Evolutionary conservation across 2,888 invertebrate species (phyloP), one percentile per base, ranked within the genome.

Genomic region (Xestia rhomboidea): DNA sequence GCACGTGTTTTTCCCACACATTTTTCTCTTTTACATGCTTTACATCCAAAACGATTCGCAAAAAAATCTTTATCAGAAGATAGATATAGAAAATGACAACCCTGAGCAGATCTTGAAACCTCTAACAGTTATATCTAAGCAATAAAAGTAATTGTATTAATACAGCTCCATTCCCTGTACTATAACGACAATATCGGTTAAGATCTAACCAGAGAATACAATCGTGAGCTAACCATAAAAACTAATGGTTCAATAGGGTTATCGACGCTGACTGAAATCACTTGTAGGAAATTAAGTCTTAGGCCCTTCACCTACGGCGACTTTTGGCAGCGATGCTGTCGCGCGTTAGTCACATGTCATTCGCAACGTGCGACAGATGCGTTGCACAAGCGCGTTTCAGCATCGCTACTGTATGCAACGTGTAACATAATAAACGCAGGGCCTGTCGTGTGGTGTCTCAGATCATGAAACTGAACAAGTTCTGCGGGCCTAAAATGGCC

Each of bases 81-180:
- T 10, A 21, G 34, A 21, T 21, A 21, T 10, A 21, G 34, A 34
- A 21, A 62, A 62, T 30, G 15, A 21, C 30, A 34, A 62, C 62
- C 62, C 34, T 21, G 1, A 21, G 21, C 21, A 34, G n/a, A 46
- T 34, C 63, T 71, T 63, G 21, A 46, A 73, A 57, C 57, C n/a
- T 49, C 60, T 30, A 41, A 51, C 41, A 24, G 27, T 75, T 49
- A 27, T 46, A 57, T 38, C 64, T 30, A 7, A 7, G 46, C n/a
- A 49, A 68, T 73, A 71, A 80, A 80, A 76, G 70, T 63, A 70
- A 79, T 79, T 82, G 49, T 73, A 71, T 79, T 76, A 77, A 79
- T 72, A 82, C 46, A 69, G 60, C 68, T 60, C 34, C 34, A 60
- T 73, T 75, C 41, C 34, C 34, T 68, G n/a, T 51, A 63, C 63